Conservation (phyloP, 2,888 invertebrate species). For the Palloptera scutellata region DNA sequence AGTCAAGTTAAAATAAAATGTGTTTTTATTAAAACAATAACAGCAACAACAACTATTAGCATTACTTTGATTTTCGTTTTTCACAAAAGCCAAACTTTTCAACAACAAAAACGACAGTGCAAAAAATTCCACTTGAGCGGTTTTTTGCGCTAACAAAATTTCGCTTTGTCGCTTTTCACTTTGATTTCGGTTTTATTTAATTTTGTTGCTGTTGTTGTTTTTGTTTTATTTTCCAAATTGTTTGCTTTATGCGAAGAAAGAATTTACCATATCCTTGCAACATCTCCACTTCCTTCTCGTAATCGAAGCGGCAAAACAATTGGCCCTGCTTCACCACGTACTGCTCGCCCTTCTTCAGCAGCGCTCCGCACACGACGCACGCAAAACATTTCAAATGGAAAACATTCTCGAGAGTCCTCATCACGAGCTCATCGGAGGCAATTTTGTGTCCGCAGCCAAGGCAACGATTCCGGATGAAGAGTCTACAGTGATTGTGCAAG, state of each 20-base stretch:
- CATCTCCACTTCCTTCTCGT: conserved; percentile 81
- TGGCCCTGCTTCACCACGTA: conserved; percentile 81
- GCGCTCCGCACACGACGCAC: conserved; percentile 79
- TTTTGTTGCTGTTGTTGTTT: conserved; percentile 10
- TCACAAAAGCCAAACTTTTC: not conserved
- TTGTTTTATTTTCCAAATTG: conserved; percentile 13
- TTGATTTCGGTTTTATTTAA: conserved; percentile 12
- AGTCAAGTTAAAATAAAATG: conserved; percentile 22
- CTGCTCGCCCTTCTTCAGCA: conserved; percentile 82
- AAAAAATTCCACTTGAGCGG: conserved; percentile 27
- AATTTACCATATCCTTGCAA: conserved; percentile 69
- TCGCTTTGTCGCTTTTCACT: conserved; percentile 11
- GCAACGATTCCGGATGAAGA: conserved; percentile 76
- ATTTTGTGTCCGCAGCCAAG: conserved; percentile 77
- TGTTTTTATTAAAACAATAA: conserved; percentile 23
- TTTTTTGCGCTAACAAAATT: conserved; percentile 10
- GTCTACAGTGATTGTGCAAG: conserved; percentile 64
- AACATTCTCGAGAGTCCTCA: conserved; percentile 77
- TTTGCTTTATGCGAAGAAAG: conserved; percentile 22
- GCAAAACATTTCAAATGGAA: conserved; percentile 83
- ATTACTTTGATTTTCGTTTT: too few species aligned
- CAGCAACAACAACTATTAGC: not conserved
- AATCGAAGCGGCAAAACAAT: conserved; percentile 80
- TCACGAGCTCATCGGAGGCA: conserved; percentile 79
- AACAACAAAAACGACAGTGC: not conserved